Evolutionary conservation across 2,888 invertebrate genomes (phyloP).

Genomic region (Phasia obesa): DNA sequence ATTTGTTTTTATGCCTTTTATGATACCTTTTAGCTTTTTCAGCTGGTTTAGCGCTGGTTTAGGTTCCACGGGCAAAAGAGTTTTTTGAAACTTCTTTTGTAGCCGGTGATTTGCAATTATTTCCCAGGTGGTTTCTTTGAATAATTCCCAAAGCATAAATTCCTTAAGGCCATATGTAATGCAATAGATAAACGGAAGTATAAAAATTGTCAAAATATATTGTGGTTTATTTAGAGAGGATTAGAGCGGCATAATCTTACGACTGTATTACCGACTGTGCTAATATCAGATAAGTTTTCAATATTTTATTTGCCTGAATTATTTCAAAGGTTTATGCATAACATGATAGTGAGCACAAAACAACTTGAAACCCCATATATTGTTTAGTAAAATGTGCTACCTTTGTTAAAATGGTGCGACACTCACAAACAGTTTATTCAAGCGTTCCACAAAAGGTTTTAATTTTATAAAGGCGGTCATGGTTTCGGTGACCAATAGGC

Average conservation of each 20-base stretch:
- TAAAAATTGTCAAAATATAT: too few species aligned
- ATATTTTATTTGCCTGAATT: not conserved
- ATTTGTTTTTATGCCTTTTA: too few species aligned
- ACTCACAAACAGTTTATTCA: constrained; percentile 1
- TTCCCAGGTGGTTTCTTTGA: not conserved
- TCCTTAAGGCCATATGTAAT: too few species aligned
- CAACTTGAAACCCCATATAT: not conserved
- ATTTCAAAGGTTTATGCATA: not conserved
- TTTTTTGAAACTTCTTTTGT: not conserved
- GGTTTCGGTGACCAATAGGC: too few species aligned
- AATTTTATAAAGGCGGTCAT: too few species aligned
- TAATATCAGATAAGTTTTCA: not conserved
- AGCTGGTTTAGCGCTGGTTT: too few species aligned
- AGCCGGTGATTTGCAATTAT: not conserved
- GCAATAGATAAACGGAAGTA: too few species aligned
- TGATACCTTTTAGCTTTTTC: too few species aligned
- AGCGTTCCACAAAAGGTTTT: constrained; percentile 7
- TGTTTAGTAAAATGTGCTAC: constrained; percentile 2
- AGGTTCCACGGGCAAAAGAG: not conserved
- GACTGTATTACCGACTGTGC: not conserved
- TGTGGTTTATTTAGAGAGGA: too few species aligned
- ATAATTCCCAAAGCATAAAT: not conserved
- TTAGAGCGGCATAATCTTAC: not conserved
- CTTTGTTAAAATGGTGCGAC: constrained; percentile 1
- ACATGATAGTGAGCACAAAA: too few species aligned